A percentile compares a stretch with the other conserved stretches of the same genome.
These are phyloP conservation scores for Anas georgica DNA, from an alignment of 2,797 vertebrate genomes.

Conservation along the genomic window DNA sequence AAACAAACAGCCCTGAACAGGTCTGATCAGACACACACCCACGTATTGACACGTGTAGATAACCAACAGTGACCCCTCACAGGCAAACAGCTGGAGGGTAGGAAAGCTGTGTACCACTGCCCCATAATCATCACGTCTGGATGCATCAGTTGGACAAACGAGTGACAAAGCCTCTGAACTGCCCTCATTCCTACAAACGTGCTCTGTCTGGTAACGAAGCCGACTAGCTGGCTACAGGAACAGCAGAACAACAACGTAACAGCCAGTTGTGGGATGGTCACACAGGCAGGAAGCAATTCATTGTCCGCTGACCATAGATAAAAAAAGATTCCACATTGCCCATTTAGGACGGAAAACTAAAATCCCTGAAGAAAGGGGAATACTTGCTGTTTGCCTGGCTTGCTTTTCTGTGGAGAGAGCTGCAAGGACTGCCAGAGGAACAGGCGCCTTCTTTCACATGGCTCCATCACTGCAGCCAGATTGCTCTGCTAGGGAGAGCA, in stretches of 20 bases:
- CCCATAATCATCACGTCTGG: background rate
- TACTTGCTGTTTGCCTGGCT: background rate
- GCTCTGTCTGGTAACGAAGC: too few relatives aligned
- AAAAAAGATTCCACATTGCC: background rate
- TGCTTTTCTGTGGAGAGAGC: background rate
- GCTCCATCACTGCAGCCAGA: background rate
- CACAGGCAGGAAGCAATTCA: background rate
- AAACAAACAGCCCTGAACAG: background rate
- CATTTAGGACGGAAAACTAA: background rate
- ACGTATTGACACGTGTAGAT: background rate
- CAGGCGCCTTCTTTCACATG: fast-evolving
- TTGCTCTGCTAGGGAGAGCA: background rate
- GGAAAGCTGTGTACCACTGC: background rate
- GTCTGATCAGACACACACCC: background rate
- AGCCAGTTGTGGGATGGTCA: background rate
- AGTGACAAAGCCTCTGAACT: background rate
- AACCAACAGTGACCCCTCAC: background rate
- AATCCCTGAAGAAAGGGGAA: background rate
- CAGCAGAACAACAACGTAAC: background rate
- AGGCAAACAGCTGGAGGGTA: background rate
- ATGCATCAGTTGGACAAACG: background rate
- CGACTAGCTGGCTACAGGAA: background rate
- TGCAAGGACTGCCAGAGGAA: background rate
- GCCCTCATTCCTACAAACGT: background rate
- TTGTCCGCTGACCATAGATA: background rate